A percentile compares a stretch with the other conserved stretches of the same genome.
These are phyloP conservation scores for Diplosoma virens DNA, from an alignment of 23 tunicate species.

Conservation along the genomic window DNA sequence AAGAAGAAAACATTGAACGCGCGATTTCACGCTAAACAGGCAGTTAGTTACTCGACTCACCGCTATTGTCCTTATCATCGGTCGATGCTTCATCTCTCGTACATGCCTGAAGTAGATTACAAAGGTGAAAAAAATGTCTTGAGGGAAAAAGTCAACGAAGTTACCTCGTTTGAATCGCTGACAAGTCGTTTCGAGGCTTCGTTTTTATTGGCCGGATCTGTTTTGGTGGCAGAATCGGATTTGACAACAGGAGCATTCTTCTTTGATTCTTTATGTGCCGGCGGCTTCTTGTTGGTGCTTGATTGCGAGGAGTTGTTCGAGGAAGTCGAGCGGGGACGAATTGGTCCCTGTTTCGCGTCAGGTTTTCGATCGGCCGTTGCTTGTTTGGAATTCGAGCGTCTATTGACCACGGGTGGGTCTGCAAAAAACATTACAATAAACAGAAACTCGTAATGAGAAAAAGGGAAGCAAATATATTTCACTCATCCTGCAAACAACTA, in stretches of 20 bases:
- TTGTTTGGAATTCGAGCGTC: conserved; percentile 1
- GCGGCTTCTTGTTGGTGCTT: background rate
- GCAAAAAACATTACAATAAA: no score
- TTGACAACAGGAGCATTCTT: conserved; percentile 3
- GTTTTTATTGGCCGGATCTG: background rate
- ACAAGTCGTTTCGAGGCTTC: background rate
- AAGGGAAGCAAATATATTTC: background rate
- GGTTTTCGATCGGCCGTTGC: background rate
- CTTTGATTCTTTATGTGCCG: background rate
- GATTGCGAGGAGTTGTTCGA: background rate
- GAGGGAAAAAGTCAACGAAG: no score
- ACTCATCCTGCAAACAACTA: no score
- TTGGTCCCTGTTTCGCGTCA: background rate
- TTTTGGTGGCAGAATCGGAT: background rate
- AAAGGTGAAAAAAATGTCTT: no score
- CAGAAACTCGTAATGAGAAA: background rate
- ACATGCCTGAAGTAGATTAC: no score
- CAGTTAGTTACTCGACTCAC: no score
- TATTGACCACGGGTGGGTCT: conserved; percentile 21
- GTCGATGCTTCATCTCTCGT: no score
- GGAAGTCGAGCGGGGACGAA: background rate
- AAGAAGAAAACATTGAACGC: no score
- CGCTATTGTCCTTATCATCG: no score
- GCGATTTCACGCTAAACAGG: no score
- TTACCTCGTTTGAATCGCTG: background rate